phyloP scores from a whole-genome alignment of 2,888 invertebrate species.

The Lymantria dispar region DNA sequence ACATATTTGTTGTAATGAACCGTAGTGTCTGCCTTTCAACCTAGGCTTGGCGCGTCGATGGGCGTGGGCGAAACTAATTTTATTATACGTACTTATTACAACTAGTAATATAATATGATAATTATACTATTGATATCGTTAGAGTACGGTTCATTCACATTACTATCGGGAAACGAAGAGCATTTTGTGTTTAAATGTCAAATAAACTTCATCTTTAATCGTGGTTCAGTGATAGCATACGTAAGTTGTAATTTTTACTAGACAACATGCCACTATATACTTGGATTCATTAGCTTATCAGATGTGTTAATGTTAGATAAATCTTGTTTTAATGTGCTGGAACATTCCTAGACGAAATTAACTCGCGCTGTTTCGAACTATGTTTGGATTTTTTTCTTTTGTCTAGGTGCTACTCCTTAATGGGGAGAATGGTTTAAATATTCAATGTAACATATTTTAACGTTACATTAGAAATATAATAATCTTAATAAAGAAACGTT shows the following conservation, averaged over 20 bases:
- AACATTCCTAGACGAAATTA: constrained; percentile 16
- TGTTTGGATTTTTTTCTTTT: neutral
- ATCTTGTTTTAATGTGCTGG: constrained; percentile 15
- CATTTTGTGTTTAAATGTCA: neutral
- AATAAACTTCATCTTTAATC: neutral
- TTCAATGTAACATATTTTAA: too few species aligned
- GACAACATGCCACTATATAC: neutral
- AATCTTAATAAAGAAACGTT: too few species aligned
- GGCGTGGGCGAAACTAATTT: constrained; percentile 45
- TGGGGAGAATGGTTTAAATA: too few species aligned
- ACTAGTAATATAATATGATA: constrained; percentile 43
- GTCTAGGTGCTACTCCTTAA: too few species aligned
- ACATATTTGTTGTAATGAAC: constrained; percentile 43
- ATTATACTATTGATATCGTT: constrained; percentile 38
- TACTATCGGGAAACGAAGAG: constrained; percentile 18
- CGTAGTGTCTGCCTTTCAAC: constrained; percentile 35
- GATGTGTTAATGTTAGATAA: constrained; percentile 12
- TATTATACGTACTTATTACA: constrained; percentile 37
- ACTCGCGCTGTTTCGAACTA: constrained; percentile 2
- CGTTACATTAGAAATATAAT: too few species aligned
- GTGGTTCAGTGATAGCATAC: constrained; percentile 13
- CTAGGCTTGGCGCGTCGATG: constrained; percentile 39
- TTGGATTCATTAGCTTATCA: constrained; percentile 19
- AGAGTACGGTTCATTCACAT: constrained; percentile 53
- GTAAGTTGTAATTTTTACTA: constrained; percentile 29